Evolutionary conservation across 1,140 invertebrate species (phyloP).

Genomic region (Atta cephalotes): DNA sequence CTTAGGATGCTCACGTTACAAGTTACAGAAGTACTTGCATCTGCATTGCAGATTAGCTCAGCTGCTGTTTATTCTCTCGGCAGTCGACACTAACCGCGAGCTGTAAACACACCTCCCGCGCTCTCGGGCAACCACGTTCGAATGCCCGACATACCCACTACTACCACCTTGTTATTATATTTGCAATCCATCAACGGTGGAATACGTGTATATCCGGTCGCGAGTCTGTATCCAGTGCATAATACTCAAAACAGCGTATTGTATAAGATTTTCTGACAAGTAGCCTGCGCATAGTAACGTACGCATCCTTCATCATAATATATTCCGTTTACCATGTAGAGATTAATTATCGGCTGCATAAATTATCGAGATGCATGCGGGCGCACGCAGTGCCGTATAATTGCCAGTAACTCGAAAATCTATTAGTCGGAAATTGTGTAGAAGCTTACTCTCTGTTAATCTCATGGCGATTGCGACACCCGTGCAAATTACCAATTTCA

Average conservation of each 20-base stretch:
- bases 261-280: conserved; percentile 20
- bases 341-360: conserved; percentile 45
- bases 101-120: conserved; percentile 52
- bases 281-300: too few relatives aligned
- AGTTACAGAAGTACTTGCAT: conserved; percentile 60
- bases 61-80: conserved; percentile 57
- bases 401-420: conserved; percentile 55
- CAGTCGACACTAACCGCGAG: conserved; percentile 53
- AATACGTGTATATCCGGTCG: conserved; percentile 16
- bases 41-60: conserved; percentile 61
- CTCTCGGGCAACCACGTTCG: conserved; percentile 15
- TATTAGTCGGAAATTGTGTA: conserved; percentile 56
- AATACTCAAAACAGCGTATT: conserved; percentile 17
- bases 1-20: conserved; percentile 56
- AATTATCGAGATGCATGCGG: conserved; percentile 41
- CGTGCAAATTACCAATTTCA: conserved; percentile 45
- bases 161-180: conserved; percentile 50
- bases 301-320: background rate
- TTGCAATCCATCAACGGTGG: conserved; percentile 50
- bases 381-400: conserved; percentile 32
- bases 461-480: conserved; percentile 13
- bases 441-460: conserved; percentile 41
- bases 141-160: conserved; percentile 7
- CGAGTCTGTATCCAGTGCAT: conserved; percentile 2
- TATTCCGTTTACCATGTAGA: conserved; percentile 13